Conservation (phyloP, 2,113 vertebrate species). For the Oreocharis arfaki region DNA sequence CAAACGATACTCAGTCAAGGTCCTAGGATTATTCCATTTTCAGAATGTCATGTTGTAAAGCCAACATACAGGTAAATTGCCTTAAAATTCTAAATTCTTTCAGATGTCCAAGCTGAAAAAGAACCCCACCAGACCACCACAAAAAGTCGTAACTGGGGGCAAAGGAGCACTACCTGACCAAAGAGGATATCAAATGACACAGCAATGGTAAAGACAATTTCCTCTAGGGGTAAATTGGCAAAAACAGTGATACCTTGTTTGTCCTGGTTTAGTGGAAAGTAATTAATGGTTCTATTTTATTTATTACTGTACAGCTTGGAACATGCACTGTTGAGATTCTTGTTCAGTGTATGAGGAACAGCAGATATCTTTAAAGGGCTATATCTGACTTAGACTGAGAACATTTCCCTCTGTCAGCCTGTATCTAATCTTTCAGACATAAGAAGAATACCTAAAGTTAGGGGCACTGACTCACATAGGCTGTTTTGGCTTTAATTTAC, state of each 20-base stretch:
- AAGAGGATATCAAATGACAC: neutral
- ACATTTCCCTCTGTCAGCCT: neutral
- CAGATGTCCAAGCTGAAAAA: neutral
- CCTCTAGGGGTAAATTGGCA: neutral
- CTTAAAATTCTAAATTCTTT: neutral
- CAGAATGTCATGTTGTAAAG: neutral
- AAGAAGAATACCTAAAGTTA: neutral
- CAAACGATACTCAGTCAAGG: neutral
- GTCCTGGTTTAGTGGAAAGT: neutral
- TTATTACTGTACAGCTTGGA: neutral
- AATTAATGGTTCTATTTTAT: neutral
- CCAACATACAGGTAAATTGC: fast-evolving
- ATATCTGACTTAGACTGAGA: neutral
- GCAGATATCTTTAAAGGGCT: neutral
- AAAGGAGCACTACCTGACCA: neutral
- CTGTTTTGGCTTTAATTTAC: neutral
- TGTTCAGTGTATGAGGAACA: neutral
- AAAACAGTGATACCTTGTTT: neutral
- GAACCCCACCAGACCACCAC: fast-evolving
- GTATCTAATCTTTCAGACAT: neutral
- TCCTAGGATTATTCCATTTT: neutral
- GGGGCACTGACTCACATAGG: neutral
- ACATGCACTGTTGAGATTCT: no score
- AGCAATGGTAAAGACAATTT: neutral
- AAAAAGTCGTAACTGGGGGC: neutral